Evolutionary conservation across 2,888 invertebrate genomes (phyloP), one percentile per base, ranked within the genome.

Genomic region (Tuta absoluta): DNA sequence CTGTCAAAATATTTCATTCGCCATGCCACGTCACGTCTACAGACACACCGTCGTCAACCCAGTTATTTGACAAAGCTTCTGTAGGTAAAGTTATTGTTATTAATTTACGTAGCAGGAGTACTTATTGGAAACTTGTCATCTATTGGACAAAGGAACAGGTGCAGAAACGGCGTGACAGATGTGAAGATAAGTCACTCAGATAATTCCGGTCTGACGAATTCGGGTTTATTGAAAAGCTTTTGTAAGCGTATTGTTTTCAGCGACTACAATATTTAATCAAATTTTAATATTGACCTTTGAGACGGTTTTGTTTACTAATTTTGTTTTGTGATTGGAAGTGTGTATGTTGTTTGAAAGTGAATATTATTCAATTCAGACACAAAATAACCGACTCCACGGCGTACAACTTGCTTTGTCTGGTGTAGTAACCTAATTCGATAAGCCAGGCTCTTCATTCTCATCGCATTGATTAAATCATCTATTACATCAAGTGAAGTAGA

Each of bases 51-150:
- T 63, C 56, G 24, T 66, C 65, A 60, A 57, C n/a, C 62, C 49
- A 60, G 59, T 49, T 45, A 71, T 65, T 71, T 67, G 64, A 53
- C 19, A 23, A 53, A 68, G 69, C 71, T 14, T 19, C 11, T 33
- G 11, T 33, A 28, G 58, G 38, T 17, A 38, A n/a, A 41, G 38
- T 17, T 59, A 38, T 38, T 38, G 38, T 17, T 59, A 59, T 59
- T 21, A 12, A 33, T 17, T 41, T 17, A 38, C 19, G 0, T 33
- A 57, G 33, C 19, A 11, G 14, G 58, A 21, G 38, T 59, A n/a
- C n/a, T n/a, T n/a, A 59, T 59, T 59, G 58, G 75, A 75, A 78
- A 77, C 77, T 79, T 80, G 77, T 80, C 82, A 77, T n/a, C 38
- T 4, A 59, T 53, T 21, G 23, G 23, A 53, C 51, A 14, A 14